Percentiles rank a stretch among this genome's conserved stretches.
phyloP scores from a whole-genome alignment of 2,888 invertebrate genomes.

The Drosophila tripunctata region DNA sequence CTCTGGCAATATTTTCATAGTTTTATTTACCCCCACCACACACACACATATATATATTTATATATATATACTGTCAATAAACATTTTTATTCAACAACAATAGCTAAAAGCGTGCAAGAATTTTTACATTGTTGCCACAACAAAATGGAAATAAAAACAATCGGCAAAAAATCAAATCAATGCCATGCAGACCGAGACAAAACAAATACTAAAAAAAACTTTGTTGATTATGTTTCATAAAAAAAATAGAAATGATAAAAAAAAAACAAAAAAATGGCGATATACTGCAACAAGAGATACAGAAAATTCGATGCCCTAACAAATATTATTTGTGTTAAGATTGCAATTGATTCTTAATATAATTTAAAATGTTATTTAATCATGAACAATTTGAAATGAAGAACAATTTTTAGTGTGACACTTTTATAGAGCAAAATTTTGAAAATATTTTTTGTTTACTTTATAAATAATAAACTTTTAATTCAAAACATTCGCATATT shows the following conservation, averaged over 20 bases:
- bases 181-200: conserved; percentile 35
- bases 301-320: neutral
- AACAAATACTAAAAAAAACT: conserved; percentile 22
- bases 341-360: no score
- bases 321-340: neutral
- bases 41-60: no score
- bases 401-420: no score
- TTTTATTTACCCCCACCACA: conserved; percentile 39
- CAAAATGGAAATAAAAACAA: conserved; percentile 27
- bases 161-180: conserved; percentile 52
- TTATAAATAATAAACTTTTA: no score
- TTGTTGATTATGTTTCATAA: conserved; percentile 60
- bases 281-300: neutral
- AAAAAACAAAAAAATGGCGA: neutral
- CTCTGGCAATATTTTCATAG: conserved; percentile 17
- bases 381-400: no score
- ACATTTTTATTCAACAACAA: conserved; percentile 44
- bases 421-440: no score
- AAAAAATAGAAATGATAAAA: conserved; percentile 7
- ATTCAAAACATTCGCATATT: no score
- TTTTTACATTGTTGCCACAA: conserved; percentile 42
- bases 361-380: no score
- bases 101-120: conserved; percentile 35
- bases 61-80: no score
- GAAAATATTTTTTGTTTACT: no score